Percentiles rank a stretch among this genome's conserved stretches.
These are phyloP conservation scores for Antechinus flavipes DNA, from an alignment of 2,113 vertebrate genomes.

Conservation along the genomic window DNA sequence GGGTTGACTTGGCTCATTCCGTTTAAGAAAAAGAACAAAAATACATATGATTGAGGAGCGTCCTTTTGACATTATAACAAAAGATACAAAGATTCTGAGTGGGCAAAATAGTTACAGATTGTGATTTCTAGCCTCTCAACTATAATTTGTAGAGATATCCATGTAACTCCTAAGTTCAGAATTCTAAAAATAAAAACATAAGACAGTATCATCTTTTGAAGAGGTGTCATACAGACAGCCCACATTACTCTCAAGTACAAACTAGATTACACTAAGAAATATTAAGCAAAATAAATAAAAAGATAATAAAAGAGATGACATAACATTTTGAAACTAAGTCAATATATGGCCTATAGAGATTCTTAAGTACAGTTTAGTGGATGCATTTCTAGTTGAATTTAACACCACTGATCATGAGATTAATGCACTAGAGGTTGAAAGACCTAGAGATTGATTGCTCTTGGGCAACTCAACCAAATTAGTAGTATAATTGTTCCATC, in stretches of 20 bases:
- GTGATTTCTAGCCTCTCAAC: not conserved
- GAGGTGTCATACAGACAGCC: not conserved
- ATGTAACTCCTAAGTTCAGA: not conserved
- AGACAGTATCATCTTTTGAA: not conserved
- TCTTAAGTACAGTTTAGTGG: not conserved
- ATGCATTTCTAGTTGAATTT: not conserved
- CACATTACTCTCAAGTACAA: not conserved
- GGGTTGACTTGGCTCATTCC: not conserved
- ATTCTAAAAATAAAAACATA: not conserved
- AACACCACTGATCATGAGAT: not conserved
- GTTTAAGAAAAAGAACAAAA: not conserved
- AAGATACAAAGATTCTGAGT: not conserved
- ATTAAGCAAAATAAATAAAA: not conserved
- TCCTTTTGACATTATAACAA: not conserved
- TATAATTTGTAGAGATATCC: not conserved
- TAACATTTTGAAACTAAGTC: not conserved
- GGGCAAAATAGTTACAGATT: not conserved
- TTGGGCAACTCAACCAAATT: not conserved
- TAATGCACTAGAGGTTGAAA: not conserved
- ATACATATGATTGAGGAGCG: not conserved
- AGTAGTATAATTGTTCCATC: not conserved
- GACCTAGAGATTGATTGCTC: not conserved
- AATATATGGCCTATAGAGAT: not conserved
- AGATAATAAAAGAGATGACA: not conserved
- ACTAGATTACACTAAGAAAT: not conserved